Conservation (phyloP, 1,140 invertebrate species). For the Brachionus manjavacas region DNA sequence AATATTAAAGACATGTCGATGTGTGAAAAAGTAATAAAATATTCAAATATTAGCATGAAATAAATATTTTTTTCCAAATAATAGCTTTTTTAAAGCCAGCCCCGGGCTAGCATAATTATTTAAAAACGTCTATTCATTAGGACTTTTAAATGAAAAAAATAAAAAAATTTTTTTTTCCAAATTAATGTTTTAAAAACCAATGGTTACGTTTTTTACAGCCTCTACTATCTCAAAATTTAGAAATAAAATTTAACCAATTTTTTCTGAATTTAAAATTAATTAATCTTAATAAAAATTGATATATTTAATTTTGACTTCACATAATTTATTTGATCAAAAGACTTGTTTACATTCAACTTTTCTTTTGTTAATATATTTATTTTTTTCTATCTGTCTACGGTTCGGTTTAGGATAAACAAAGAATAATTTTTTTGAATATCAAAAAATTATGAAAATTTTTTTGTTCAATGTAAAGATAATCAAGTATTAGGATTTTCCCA, state of each 20-base stretch:
- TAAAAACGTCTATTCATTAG: not conserved
- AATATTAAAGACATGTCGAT: not conserved
- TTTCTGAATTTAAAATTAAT: not conserved
- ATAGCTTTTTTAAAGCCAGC: not conserved
- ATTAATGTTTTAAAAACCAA: not conserved
- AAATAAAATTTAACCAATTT: not conserved
- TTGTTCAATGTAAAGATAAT: not conserved
- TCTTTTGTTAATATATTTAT: not conserved
- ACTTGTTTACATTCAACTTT: too few species aligned
- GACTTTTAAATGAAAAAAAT: not conserved
- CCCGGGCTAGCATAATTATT: not conserved
- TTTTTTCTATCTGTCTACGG: not conserved
- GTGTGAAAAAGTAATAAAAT: not conserved
- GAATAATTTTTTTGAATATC: not conserved
- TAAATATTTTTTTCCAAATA: not conserved
- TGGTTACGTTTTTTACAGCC: not conserved
- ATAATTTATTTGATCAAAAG: too few species aligned
- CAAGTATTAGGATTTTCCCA: not conserved
- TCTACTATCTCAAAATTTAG: not conserved
- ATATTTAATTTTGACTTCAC: too few species aligned
- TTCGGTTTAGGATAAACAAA: not conserved
- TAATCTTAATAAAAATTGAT: not conserved
- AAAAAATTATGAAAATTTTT: not conserved
- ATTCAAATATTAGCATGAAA: not conserved
- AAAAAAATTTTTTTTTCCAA: not conserved